Conservation (phyloP, 2,888 invertebrate species). For the Alloscopus bannaensis region DNA sequence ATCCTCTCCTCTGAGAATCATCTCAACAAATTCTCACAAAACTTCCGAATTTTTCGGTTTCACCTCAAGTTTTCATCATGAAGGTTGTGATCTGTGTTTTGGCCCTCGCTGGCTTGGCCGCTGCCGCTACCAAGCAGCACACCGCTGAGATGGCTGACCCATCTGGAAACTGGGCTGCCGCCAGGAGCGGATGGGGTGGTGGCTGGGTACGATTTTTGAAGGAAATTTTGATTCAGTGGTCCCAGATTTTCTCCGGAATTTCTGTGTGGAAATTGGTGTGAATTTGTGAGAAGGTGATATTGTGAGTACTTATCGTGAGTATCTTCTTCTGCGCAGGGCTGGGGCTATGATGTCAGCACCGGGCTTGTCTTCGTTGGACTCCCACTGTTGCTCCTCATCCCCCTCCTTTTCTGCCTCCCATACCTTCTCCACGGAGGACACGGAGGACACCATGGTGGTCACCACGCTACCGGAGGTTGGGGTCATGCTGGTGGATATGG, state of each 20-base stretch:
- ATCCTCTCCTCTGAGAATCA: slow-evolving; percentile 48
- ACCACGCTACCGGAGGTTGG: slow-evolving; percentile 19
- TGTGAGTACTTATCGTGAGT: not conserved
- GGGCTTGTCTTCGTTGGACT: slow-evolving; percentile 63
- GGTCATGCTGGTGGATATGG: slow-evolving; percentile 57
- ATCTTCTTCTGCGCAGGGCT: slow-evolving; percentile 45
- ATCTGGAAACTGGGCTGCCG: slow-evolving; percentile 58
- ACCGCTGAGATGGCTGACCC: slow-evolving; percentile 53
- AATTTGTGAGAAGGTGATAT: not conserved
- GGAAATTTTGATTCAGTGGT: not conserved
- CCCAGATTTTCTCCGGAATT: not conserved
- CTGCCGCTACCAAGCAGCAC: slow-evolving; percentile 64
- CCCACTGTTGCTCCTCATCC: slow-evolving; percentile 61
- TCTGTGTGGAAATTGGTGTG: not conserved
- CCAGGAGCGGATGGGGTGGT: slow-evolving; percentile 48
- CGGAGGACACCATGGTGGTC: slow-evolving; percentile 26
- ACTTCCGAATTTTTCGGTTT: slow-evolving; percentile 48
- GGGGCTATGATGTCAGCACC: slow-evolving; percentile 61
- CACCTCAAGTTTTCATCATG: slow-evolving; percentile 41
- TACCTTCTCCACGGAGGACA: slow-evolving; percentile 53
- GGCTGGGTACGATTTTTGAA: slow-evolving; percentile 49
- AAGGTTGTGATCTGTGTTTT: slow-evolving; percentile 61
- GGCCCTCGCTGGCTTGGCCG: slow-evolving; percentile 55
- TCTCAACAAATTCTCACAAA: slow-evolving; percentile 15
- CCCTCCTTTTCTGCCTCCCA: slow-evolving; percentile 63